A percentile compares a stretch with the other conserved stretches of the same genome.
Conservation (phyloP, 2,888 invertebrate genomes). For the Cancer borealis region DNA sequence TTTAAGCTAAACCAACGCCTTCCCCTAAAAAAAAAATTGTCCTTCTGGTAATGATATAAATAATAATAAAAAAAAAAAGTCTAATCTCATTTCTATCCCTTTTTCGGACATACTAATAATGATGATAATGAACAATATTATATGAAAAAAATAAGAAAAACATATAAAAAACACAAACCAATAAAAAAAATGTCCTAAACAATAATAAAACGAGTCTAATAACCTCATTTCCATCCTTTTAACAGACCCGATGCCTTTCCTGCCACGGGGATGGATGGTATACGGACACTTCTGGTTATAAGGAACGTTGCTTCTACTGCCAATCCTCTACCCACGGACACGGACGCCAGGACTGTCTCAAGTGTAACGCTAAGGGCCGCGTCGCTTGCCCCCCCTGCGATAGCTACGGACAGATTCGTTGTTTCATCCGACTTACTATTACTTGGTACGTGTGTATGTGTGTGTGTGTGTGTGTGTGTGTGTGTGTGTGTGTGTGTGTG, state of each 20-base stretch:
- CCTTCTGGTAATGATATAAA: too few species aligned
- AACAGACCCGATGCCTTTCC: constrained; percentile 80
- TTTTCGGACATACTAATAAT: too few species aligned
- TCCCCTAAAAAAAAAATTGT: too few species aligned
- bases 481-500: background rate
- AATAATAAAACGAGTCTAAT: background rate
- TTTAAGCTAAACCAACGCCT: too few species aligned
- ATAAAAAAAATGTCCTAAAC: too few species aligned
- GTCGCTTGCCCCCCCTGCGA: constrained; percentile 81
- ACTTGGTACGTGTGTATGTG: constrained; percentile 78
- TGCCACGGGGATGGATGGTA: constrained; percentile 81
- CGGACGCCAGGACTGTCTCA: constrained; percentile 80
- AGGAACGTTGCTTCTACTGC: constrained; percentile 80
- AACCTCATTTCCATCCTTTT: background rate
- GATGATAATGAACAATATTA: too few species aligned
- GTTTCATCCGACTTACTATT: constrained; percentile 81
- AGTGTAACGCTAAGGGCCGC: constrained; percentile 81
- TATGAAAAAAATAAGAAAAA: too few species aligned
- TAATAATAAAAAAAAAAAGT: too few species aligned
- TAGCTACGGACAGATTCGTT: constrained; percentile 81
- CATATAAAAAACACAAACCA: too few species aligned
- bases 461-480: constrained; percentile 15
- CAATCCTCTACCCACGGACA: constrained; percentile 80
- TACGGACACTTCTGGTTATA: constrained; percentile 79
- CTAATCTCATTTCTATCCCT: background rate